These are phyloP conservation scores for Caenorhabditis sp. DNA, from an alignment of 2,888 invertebrate species.

Conservation along the genomic window DNA sequence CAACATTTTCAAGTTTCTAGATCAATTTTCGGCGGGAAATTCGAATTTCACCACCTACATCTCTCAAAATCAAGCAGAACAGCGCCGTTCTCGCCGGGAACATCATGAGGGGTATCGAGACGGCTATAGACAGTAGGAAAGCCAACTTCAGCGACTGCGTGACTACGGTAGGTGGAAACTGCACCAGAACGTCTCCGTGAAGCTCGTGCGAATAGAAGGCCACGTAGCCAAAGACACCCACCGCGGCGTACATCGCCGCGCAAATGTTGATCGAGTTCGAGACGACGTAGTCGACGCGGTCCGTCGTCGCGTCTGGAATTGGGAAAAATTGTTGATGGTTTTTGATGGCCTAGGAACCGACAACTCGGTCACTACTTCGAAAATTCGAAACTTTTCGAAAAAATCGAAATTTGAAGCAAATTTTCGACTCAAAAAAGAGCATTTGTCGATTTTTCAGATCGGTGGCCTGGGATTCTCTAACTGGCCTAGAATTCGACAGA, in stretches of 20 bases:
- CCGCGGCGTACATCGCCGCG: slow-evolving; percentile 87
- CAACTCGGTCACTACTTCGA: no score
- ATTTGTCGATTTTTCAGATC: no score
- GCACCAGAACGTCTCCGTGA: slow-evolving; percentile 93
- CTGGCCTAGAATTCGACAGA: no score
- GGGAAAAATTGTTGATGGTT: no score
- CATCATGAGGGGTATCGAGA: slow-evolving; percentile 96
- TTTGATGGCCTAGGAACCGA: no score
- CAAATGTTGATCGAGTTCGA: slow-evolving; percentile 94
- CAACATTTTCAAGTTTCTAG: not conserved
- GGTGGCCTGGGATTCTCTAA: no score
- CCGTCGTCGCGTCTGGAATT: slow-evolving; percentile 83
- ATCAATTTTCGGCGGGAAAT: no score
- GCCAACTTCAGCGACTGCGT: slow-evolving; percentile 95
- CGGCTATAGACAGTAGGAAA: slow-evolving; percentile 94
- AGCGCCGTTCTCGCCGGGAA: slow-evolving; percentile 96
- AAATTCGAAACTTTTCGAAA: no score
- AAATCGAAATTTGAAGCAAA: no score
- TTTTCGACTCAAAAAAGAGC: no score
- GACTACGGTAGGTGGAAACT: slow-evolving; percentile 86
- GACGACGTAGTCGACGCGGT: slow-evolving; percentile 91
- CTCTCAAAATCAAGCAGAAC: slow-evolving; percentile 89
- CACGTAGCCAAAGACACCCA: slow-evolving; percentile 86
- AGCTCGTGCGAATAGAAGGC: slow-evolving; percentile 87
- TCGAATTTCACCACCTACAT: slow-evolving; percentile 27